Percentiles rank a stretch among this genome's conserved stretches.
Evolutionary conservation across 1,140 invertebrate species (phyloP).

Genomic region (Drosophila mauritiana): DNA sequence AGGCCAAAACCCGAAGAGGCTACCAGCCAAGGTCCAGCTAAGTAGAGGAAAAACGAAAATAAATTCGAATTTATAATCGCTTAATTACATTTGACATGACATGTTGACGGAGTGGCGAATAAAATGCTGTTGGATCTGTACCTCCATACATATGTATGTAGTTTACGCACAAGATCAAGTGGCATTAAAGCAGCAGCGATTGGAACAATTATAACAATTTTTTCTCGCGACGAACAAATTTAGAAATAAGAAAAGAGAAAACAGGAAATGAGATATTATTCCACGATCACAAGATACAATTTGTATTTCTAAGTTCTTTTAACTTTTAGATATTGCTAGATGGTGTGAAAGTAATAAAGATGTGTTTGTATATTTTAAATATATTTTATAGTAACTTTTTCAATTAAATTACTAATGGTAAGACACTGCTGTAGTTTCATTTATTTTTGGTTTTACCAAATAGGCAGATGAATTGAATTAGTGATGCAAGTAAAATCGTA

Average conservation of each 20-base stretch:
- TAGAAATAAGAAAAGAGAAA: neutral
- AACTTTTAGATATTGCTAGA: neutral
- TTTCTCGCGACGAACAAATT: neutral
- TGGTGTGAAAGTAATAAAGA: neutral
- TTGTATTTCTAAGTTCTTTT: neutral
- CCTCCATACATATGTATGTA: conserved; percentile 2
- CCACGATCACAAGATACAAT: neutral
- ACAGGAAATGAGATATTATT: neutral
- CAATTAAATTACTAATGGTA: too few relatives aligned
- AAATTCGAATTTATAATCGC: conserved; percentile 77
- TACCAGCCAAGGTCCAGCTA: conserved; percentile 42
- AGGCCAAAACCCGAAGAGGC: conserved; percentile 18
- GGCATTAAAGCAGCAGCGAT: conserved; percentile 58
- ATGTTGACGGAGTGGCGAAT: conserved; percentile 73
- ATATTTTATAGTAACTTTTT: neutral
- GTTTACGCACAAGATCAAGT: conserved; percentile 47
- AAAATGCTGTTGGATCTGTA: conserved; percentile 35
- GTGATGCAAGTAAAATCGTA: neutral
- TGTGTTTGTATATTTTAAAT: neutral
- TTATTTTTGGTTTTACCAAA: neutral
- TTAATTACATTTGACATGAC: conserved; percentile 82
- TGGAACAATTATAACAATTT: conserved; percentile 23
- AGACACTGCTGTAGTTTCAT: too few relatives aligned
- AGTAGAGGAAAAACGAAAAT: conserved; percentile 51
- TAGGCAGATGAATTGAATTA: too few relatives aligned